These are phyloP conservation scores for Acrobasis repandana DNA, from an alignment of 2,888 invertebrate genomes.

Conservation along the genomic window DNA sequence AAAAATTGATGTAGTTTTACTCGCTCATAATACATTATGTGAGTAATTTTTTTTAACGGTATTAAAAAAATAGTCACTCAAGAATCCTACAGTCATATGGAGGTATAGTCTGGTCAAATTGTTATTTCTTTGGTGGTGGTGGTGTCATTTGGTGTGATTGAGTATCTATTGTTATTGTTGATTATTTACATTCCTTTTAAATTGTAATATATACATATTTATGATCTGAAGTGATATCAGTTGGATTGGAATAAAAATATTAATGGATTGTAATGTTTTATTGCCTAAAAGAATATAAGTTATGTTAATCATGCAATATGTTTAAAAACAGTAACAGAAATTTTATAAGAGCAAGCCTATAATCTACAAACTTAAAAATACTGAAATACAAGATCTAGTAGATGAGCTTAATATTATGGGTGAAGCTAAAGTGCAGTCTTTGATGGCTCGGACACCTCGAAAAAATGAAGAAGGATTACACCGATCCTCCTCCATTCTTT, in stretches of 20 bases:
- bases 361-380: background rate
- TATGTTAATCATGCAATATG: constrained; percentile 2
- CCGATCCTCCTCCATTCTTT: too few species aligned
- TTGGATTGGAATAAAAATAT: constrained; percentile 14
- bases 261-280: background rate
- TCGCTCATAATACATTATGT: too few species aligned
- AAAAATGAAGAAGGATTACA: too few species aligned
- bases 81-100: too few species aligned
- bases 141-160: constrained; percentile 4
- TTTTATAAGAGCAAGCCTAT: background rate
- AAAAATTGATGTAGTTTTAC: too few species aligned
- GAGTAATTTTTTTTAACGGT: background rate
- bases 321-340: background rate
- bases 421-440: too few species aligned
- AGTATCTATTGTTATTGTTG: constrained; percentile 12
- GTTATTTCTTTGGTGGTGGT: constrained; percentile 4
- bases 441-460: too few species aligned
- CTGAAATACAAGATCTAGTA: too few species aligned
- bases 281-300: constrained; percentile 4
- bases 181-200: constrained; percentile 19
- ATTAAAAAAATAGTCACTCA: background rate
- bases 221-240: constrained; percentile 8
- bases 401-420: too few species aligned
- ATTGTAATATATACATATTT: constrained; percentile 11
- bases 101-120: background rate